A percentile compares a stretch with the other conserved stretches of the same genome.
phyloP scores from a whole-genome alignment of 2,888 invertebrate genomes.

The Caenorhabditis plicata region DNA sequence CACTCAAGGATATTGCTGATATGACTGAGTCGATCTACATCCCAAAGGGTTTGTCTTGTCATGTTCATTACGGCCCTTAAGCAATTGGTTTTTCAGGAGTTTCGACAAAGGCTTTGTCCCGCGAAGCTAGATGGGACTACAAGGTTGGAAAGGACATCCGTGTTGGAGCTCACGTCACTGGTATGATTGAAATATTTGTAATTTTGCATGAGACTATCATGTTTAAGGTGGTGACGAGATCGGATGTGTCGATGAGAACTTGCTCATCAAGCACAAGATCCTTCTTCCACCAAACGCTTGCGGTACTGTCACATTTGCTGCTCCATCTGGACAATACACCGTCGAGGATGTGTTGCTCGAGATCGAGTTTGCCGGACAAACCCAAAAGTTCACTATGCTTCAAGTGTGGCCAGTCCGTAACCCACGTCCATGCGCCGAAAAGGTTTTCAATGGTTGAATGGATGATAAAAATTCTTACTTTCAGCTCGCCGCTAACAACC shows the following conservation, averaged over 20 bases:
- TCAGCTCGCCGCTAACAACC: conserved; percentile 89
- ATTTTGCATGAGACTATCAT: background rate
- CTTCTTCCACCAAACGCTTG: conserved; percentile 89
- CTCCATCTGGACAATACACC: conserved; percentile 88
- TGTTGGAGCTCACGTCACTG: conserved; percentile 95
- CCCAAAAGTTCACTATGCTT: conserved; percentile 87
- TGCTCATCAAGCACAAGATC: conserved; percentile 94
- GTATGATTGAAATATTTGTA: conserved; percentile 66
- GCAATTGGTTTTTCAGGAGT: conserved; percentile 71
- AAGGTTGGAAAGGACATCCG: conserved; percentile 73
- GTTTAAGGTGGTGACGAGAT: conserved; percentile 81
- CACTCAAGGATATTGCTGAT: conserved; percentile 89
- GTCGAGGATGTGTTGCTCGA: conserved; percentile 93
- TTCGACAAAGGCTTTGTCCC: conserved; percentile 85
- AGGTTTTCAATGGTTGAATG: conserved; percentile 66
- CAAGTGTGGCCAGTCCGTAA: conserved; percentile 97
- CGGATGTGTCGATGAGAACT: conserved; percentile 93
- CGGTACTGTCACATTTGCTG: conserved; percentile 93
- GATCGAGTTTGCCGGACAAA: conserved; percentile 96
- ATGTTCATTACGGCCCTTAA: background rate
- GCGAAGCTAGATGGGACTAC: conserved; percentile 86
- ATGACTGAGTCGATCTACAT: conserved; percentile 95
- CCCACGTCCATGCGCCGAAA: conserved; percentile 93
- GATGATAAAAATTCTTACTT: background rate
- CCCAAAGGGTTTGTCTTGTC: conserved; percentile 85